A percentile compares a stretch with the other conserved stretches of the same genome.
phyloP scores from a whole-genome alignment of 2,113 vertebrate genomes.

The Amazona vittata region DNA sequence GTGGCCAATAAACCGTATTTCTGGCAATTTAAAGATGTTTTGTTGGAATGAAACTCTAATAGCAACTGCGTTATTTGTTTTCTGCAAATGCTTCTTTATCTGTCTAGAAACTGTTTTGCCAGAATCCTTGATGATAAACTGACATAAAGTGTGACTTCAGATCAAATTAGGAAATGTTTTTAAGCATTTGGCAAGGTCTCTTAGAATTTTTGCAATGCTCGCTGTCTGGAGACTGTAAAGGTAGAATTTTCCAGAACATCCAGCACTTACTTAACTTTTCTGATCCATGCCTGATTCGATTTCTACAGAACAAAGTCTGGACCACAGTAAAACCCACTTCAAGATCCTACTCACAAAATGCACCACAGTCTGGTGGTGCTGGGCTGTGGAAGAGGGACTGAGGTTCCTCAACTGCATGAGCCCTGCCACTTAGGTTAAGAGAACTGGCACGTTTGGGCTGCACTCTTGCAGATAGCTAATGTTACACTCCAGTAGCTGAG shows the following conservation, averaged over 20 bases:
- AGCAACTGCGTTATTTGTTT: background rate
- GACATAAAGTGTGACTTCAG: background rate
- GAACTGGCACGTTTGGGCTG: background rate
- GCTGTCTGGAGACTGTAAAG: background rate
- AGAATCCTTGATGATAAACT: background rate
- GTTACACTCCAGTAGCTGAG: background rate
- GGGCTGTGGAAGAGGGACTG: background rate
- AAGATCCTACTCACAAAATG: background rate
- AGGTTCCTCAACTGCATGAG: background rate
- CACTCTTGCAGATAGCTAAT: background rate
- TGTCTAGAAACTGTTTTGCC: background rate
- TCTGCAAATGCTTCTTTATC: background rate
- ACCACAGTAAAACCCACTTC: background rate
- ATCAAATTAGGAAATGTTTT: background rate
- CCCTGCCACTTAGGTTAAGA: background rate
- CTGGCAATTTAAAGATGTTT: background rate
- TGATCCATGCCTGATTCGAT: background rate
- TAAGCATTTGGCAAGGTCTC: background rate
- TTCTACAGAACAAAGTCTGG: background rate
- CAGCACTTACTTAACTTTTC: background rate
- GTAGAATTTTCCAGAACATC: background rate
- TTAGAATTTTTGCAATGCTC: background rate
- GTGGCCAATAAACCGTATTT: conserved; percentile 22
- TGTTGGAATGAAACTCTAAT: background rate
- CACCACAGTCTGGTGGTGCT: background rate